Base-by-base conservation (phyloP, 2,113 vertebrate genomes). In the Hucho hucho region DNA sequence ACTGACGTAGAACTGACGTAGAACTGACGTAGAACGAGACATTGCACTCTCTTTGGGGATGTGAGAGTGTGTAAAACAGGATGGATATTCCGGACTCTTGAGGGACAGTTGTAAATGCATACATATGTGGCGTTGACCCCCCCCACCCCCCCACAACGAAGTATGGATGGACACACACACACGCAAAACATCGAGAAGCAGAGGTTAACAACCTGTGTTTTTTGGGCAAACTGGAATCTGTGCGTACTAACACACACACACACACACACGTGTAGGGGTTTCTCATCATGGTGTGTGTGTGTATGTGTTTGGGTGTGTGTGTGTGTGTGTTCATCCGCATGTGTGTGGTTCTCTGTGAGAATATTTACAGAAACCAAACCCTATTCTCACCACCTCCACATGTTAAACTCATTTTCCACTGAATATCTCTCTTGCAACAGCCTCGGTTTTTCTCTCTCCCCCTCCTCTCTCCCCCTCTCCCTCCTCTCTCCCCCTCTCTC, bases 261-360 rank as follows among this genome's bases (percentile, higher is more conserved):
- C 13, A 91, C 87, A 47, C 75, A 66, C 84, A 93, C 95, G 37
- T 37, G 7, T 37, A 37, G 32, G 32, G 1, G 32, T 37, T 37
- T 6, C 6, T 37, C 32, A 37, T 37, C 32, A 37, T 7, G 7
- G 92, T 89, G 94, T 63, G 29, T 26, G 67, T 53, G 12, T 32
- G 58, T 28, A 92, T 89, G 95, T 94, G 92, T 87, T 65, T 64
- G 59, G 69, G 68, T 64, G 37, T 69, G 43, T 64, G 29, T 28
- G 58, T 56, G 13, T 37, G 59, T 43, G 37, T 37, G 1, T 37
- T 32, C 32, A 32, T 32, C 6, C 32, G 6, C 32, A 32, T 37
- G 6, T 37, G 37, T 37, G 37, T 37, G 7, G 2, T 43, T 43
- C 37, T 11, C 37, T 43, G 37, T 43, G 37, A 11, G 7, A 43